Conservation (phyloP, 2,113 vertebrate species). For the Rutilus rutilus region DNA sequence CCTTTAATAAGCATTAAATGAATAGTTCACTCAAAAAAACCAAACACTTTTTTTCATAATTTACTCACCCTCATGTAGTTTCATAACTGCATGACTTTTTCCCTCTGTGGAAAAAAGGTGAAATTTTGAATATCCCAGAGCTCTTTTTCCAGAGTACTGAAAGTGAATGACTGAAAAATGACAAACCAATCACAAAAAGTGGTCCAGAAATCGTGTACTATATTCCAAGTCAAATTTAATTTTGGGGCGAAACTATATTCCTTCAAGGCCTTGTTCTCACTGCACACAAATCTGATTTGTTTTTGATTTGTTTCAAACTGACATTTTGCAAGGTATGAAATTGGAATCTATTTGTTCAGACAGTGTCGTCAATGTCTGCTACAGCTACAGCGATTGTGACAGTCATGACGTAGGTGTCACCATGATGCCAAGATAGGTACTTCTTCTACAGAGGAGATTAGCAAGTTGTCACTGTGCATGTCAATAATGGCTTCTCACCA, state of each 20-base stretch:
- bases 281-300: constrained; percentile 8
- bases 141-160: neutral
- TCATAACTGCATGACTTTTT: neutral
- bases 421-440: neutral
- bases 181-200: neutral
- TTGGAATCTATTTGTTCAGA: constrained; percentile 2
- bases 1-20: neutral
- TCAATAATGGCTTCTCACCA: neutral
- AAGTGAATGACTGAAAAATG: neutral
- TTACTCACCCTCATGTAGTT: neutral
- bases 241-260: neutral
- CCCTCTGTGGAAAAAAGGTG: neutral
- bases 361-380: neutral
- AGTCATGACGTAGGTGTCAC: neutral
- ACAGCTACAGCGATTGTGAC: neutral
- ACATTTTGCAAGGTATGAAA: neutral
- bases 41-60: neutral
- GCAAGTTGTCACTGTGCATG: neutral
- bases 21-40: neutral
- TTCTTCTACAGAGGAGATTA: constrained; percentile 4
- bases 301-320: neutral
- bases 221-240: constrained; percentile 6
- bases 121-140: neutral
- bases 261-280: constrained; percentile 10
- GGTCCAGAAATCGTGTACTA: neutral